These are phyloP conservation scores for Pholis gunnellus DNA, from an alignment of 2,113 vertebrate species.

Conservation along the genomic window DNA sequence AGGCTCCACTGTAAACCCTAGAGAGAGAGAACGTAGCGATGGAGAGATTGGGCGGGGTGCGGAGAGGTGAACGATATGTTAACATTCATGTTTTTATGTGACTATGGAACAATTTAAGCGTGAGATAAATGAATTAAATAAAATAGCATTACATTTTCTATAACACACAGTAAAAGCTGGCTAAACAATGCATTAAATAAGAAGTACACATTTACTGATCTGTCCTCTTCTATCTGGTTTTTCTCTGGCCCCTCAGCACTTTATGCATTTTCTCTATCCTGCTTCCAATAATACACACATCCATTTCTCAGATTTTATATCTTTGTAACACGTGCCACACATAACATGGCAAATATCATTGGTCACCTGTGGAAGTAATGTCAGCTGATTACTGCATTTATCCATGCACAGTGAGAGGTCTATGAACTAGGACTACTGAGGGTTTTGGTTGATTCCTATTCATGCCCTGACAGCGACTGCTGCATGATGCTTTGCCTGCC, in stretches of 20 bases:
- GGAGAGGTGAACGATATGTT: conserved; percentile 23
- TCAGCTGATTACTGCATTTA: conserved; percentile 81
- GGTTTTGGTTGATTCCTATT: conserved; percentile 67
- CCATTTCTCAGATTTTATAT: conserved; percentile 31
- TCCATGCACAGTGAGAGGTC: conserved; percentile 78
- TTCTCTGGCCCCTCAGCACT: conserved; percentile 46
- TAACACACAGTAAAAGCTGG: conserved; percentile 14
- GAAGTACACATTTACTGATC: conserved; percentile 6
- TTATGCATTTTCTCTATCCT: conserved; percentile 7
- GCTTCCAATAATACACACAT: conserved; percentile 23
- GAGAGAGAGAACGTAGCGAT: conserved; percentile 12
- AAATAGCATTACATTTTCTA: neutral
- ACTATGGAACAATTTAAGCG: conserved; percentile 35
- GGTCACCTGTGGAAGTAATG: conserved; percentile 85
- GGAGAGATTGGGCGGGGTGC: conserved; percentile 27
- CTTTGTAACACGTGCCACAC: conserved; percentile 50
- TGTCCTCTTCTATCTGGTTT: conserved; percentile 15
- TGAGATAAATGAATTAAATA: conserved; percentile 16
- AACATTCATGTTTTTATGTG: conserved; percentile 9
- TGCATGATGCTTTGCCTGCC: conserved; percentile 75
- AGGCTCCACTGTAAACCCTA: conserved; percentile 98
- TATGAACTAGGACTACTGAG: conserved; percentile 73
- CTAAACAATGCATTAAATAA: conserved; percentile 22
- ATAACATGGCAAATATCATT: conserved; percentile 63
- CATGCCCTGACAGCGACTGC: conserved; percentile 75